Percentiles rank a stretch among this genome's conserved stretches.
phyloP scores from a whole-genome alignment of 2,888 invertebrate species.

The Argyra leucocephala region DNA sequence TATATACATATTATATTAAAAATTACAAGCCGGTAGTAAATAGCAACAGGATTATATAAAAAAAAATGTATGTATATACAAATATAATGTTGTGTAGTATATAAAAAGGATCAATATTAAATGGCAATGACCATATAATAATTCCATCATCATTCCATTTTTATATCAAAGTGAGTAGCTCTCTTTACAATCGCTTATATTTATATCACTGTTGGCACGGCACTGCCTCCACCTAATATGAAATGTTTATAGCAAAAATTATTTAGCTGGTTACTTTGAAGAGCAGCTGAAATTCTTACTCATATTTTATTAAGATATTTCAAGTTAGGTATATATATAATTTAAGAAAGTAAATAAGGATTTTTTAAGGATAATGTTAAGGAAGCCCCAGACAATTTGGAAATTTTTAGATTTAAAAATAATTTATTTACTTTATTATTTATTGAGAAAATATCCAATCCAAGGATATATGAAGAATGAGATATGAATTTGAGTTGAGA shows the following conservation, averaged over 20 bases:
- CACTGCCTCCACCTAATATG: not conserved
- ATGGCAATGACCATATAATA: not conserved
- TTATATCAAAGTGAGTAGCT: not conserved
- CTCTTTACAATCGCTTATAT: not conserved
- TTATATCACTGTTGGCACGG: not conserved
- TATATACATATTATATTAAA: not conserved
- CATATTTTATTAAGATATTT: not conserved
- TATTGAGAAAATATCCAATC: no score
- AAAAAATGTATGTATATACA: no score
- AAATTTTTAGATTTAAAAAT: no score
- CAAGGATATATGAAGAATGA: no score
- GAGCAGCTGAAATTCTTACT: not conserved
- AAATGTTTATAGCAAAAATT: not conserved
- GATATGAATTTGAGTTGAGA: no score
- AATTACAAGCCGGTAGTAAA: not conserved
- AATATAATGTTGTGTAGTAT: not conserved
- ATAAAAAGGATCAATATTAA: not conserved
- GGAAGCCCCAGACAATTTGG: not conserved
- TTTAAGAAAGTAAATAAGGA: not conserved
- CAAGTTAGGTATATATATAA: not conserved
- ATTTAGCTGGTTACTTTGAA: not conserved
- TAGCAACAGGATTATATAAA: not conserved
- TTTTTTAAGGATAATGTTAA: not conserved
- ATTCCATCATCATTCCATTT: not conserved
- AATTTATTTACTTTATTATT: no score